Conservation (phyloP, 2,888 invertebrate species). For the Ceramica pisi region DNA sequence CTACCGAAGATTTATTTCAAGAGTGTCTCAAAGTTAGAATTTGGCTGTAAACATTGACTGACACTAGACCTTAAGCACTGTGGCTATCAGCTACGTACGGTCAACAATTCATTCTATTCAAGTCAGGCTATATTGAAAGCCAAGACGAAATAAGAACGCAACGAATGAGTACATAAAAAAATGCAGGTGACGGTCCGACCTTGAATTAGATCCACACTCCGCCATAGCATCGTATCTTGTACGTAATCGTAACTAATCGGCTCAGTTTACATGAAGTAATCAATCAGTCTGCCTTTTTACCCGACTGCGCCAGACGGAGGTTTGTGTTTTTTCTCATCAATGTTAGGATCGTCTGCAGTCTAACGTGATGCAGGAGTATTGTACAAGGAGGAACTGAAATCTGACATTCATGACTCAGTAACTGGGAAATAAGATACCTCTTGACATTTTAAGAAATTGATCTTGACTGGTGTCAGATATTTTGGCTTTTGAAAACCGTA, state of each 20-base stretch:
- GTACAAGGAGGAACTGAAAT: no score
- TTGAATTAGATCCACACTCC: conserved; percentile 58
- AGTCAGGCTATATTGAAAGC: neutral
- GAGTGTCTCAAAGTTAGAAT: neutral
- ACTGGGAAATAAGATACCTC: no score
- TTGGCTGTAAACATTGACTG: no score
- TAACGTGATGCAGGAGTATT: neutral
- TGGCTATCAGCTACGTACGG: no score
- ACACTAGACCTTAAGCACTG: no score
- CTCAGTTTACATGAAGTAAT: conserved; percentile 55
- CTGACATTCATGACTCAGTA: no score
- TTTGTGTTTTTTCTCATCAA: neutral
- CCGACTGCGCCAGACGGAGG: no score
- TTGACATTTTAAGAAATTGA: no score
- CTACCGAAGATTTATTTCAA: neutral
- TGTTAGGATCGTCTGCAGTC: neutral
- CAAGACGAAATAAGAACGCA: conserved; percentile 1
- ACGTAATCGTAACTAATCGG: conserved; percentile 28
- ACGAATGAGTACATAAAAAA: conserved; percentile 40
- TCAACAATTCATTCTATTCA: neutral
- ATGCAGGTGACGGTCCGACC: conserved; percentile 46
- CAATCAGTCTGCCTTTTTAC: neutral
- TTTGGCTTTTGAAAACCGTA: no score
- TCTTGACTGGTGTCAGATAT: no score
- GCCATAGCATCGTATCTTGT: conserved; percentile 30